Evolutionary conservation across 2,888 invertebrate genomes (phyloP).

Genomic region (Dorcus hopei): DNA sequence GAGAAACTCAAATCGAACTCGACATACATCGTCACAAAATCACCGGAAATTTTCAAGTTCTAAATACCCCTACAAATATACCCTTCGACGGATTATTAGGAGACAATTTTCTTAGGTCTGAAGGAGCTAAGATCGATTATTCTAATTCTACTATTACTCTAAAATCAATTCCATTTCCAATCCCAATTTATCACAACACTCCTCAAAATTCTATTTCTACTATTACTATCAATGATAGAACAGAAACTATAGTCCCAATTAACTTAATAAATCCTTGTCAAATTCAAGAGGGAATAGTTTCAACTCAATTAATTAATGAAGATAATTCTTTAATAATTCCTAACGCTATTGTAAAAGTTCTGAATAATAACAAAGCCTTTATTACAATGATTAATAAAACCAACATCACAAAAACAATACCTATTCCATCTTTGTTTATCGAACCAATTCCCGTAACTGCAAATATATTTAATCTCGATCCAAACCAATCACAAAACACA

Average conservation of each 20-base stretch:
- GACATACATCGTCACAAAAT: background rate
- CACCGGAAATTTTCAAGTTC: background rate
- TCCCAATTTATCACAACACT: background rate
- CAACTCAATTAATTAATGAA: background rate
- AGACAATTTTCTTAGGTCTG: slow-evolving; percentile 22
- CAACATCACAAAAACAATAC: too few species aligned
- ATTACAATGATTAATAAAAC: slow-evolving; percentile 2
- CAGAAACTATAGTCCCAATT: too few species aligned
- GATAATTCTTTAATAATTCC: background rate
- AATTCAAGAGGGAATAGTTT: background rate
- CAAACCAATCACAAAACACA: too few species aligned
- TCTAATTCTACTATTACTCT: background rate
- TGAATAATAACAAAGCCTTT: background rate
- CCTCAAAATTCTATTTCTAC: background rate
- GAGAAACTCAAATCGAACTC: background rate
- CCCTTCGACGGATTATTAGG: slow-evolving; percentile 26
- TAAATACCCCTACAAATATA: slow-evolving; percentile 3
- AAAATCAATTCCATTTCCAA: background rate
- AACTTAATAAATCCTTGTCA: too few species aligned
- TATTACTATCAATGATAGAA: background rate
- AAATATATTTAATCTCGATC: too few species aligned
- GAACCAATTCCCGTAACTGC: too few species aligned
- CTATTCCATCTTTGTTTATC: too few species aligned
- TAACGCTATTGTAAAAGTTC: background rate
- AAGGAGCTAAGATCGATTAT: slow-evolving; percentile 19